Evolutionary conservation across 2,797 vertebrate genomes (phyloP), one percentile per base, ranked within the genome.

Genomic region (Pipistrellus pygmaeus): DNA sequence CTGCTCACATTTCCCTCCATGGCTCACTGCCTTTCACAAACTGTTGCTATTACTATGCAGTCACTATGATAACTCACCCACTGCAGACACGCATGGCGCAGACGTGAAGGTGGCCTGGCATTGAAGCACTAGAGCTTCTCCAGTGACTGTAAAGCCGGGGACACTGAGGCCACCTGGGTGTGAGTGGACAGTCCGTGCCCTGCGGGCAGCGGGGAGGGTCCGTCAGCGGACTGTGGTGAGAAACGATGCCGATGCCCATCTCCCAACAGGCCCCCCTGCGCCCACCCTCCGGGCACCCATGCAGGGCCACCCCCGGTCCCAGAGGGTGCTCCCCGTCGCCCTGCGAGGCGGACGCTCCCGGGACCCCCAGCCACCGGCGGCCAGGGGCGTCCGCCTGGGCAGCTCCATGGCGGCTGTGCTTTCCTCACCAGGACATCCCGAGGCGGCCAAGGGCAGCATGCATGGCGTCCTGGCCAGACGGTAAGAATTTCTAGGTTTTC

Each of bases 321-420:
- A 13, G 69, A 68, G 46, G 66, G 64, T 3, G 9, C 17, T 35
- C 0, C 0, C 1, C 8, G 11, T 71, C 8, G 2, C 30, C 81
- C 38, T 46, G 14, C 57, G 30, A 10, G 72, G 46, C 25, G 13
- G 57, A 15, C 1, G 64, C 53, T 25, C 55, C 1, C 3, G 5
- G 12, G 6, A n/a, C 4, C 21, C 44, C 30, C 23, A 0, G 11
- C 3, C 8, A 38, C 69, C 23, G 3, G 25, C 3, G 5, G 8
- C 41, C 18, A 1, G 25, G 0, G 51, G 21, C 3, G 0, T 7
- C 9, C 5, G 21, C 5, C 1, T 0, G 10, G 6, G 18, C 38
- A 41, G 3, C 30, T 23, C 30, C 4, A 1, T 0, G 6, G 30
- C 6, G 1, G 6, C n/a, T 23, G 6, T 8, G 2, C 21, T 13